Conservation (phyloP, 1,140 invertebrate species). For the Pristionchus pacificus region DNA sequence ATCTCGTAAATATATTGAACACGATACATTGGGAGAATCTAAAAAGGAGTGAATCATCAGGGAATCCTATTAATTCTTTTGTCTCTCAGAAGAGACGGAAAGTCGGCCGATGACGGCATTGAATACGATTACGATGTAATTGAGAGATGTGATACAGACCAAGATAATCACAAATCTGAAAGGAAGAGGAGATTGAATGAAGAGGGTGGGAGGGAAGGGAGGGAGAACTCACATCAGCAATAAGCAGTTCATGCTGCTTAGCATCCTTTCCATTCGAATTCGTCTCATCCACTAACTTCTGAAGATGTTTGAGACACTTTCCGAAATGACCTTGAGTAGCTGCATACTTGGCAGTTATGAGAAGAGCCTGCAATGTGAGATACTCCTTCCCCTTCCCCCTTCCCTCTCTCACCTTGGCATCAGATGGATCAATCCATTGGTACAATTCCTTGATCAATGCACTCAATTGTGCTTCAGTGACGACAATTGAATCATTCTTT, state of each 20-base stretch:
- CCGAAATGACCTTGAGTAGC: conserved; percentile 73
- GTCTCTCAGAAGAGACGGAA: conserved; percentile 13
- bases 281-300: conserved; percentile 72
- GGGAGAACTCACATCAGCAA: conserved; percentile 23
- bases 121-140: conserved; percentile 1
- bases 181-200: background rate
- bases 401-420: conserved; percentile 56
- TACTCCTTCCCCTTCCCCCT: background rate
- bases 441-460: conserved; percentile 69
- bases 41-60: too few relatives aligned
- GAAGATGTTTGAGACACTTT: conserved; percentile 71
- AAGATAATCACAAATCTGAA: conserved; percentile 11
- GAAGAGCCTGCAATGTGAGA: conserved; percentile 64
- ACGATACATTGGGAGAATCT: too few relatives aligned
- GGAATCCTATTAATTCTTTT: too few relatives aligned
- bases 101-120: conserved; percentile 14
- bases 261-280: conserved; percentile 25
- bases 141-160: conserved; percentile 13
- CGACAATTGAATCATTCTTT: background rate
- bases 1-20: too few relatives aligned
- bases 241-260: conserved; percentile 1
- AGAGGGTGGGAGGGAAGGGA: background rate
- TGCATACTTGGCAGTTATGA: conserved; percentile 76
- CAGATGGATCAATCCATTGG: conserved; percentile 74
- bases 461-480: conserved; percentile 65